These are phyloP conservation scores for Labia minor DNA, from an alignment of 2,888 invertebrate species.

Conservation along the genomic window DNA sequence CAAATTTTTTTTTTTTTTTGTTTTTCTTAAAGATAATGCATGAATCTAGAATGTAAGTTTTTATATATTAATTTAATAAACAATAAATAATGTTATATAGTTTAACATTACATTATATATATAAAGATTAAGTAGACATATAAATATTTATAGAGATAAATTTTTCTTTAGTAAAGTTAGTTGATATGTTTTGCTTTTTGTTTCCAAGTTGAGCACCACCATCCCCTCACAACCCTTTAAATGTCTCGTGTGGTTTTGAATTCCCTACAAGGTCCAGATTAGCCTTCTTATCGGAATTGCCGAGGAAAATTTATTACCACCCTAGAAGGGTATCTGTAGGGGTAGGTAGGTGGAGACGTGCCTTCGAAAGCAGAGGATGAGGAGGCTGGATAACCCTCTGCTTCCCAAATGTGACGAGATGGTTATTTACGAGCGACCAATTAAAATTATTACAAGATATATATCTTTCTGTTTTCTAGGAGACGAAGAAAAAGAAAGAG, in stretches of 20 bases:
- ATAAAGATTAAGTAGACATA: too few species aligned
- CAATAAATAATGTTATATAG: too few species aligned
- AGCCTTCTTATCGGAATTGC: constrained; percentile 3
- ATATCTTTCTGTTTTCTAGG: not conserved
- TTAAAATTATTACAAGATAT: constrained; percentile 13
- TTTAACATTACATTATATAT: too few species aligned
- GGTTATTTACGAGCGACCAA: constrained; percentile 1
- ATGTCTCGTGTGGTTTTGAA: not conserved
- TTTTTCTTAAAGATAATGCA: too few species aligned
- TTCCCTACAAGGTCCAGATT: constrained; percentile 13
- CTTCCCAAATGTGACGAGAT: not conserved
- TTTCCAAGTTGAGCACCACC: too few species aligned
- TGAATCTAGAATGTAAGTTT: too few species aligned
- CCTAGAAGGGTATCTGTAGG: not conserved
- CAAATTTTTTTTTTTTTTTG: too few species aligned
- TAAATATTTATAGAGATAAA: too few species aligned
- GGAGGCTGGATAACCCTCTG: not conserved
- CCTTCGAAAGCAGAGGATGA: not conserved
- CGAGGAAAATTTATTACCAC: constrained; percentile 1
- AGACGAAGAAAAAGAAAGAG: not conserved
- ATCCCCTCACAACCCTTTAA: too few species aligned
- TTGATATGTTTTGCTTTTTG: too few species aligned
- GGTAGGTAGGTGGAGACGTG: not conserved
- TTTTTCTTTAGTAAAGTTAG: too few species aligned
- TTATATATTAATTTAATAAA: too few species aligned